phyloP scores from a whole-genome alignment of 2,797 vertebrate genomes.

The Staurois parvus region DNA sequence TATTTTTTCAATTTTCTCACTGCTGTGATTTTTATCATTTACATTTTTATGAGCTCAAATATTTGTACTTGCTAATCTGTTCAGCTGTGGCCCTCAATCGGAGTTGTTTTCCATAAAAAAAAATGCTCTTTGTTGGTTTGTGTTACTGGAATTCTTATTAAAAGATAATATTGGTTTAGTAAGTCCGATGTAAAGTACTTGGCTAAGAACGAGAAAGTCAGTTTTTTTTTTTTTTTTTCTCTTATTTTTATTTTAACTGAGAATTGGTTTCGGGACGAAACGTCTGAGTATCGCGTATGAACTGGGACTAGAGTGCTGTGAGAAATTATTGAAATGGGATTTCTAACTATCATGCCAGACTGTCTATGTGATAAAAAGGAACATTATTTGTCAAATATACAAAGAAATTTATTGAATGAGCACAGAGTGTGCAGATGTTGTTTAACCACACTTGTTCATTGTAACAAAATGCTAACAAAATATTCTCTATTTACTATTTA shows the following conservation, averaged over 20 bases:
- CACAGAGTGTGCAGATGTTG: too few relatives aligned
- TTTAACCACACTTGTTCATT: too few relatives aligned
- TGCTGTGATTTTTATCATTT: constrained; percentile 51
- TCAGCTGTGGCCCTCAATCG: constrained; percentile 65
- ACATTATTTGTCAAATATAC: too few relatives aligned
- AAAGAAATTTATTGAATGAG: too few relatives aligned
- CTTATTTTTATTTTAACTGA: not conserved
- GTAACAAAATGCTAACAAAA: too few relatives aligned
- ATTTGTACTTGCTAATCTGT: constrained; percentile 73
- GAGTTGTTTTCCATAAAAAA: constrained; percentile 66
- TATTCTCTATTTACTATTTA: too few relatives aligned
- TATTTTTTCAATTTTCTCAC: constrained; percentile 27
- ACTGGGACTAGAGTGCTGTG: not conserved
- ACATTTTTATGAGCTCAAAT: constrained; percentile 69
- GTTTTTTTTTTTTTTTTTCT: constrained; percentile 19
- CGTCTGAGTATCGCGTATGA: not conserved
- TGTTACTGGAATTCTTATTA: constrained; percentile 72
- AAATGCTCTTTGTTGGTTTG: constrained; percentile 67
- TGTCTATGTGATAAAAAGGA: not conserved
- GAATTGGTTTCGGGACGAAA: constrained; percentile 32
- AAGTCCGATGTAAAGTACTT: constrained; percentile 58
- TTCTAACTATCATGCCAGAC: not conserved
- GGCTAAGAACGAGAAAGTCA: constrained; percentile 58
- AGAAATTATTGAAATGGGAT: not conserved
- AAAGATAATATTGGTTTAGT: constrained; percentile 74